These are phyloP conservation scores for Cebus imitator DNA, from an alignment of 2,113 vertebrate species.

Conservation along the genomic window DNA sequence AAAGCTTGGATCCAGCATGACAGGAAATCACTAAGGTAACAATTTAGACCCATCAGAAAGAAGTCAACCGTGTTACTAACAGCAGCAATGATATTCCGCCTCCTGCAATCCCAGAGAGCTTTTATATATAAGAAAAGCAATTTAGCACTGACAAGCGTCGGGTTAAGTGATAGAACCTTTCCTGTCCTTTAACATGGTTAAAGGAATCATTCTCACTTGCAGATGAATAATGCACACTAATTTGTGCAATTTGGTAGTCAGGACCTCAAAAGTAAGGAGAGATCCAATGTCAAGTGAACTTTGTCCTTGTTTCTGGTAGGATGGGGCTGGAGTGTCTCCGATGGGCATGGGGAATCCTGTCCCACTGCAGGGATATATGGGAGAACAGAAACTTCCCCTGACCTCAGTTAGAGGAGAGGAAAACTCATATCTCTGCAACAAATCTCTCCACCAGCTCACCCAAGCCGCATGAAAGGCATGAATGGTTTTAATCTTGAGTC, in stretches of 20 bases:
- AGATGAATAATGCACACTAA: not conserved
- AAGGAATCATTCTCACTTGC: not conserved
- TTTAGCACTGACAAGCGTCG: not conserved
- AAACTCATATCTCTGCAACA: not conserved
- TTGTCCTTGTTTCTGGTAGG: not conserved
- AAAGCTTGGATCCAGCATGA: not conserved
- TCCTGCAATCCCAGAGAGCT: not conserved
- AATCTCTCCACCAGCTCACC: not conserved
- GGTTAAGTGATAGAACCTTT: not conserved
- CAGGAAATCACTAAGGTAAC: not conserved
- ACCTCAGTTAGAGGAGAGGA: not conserved
- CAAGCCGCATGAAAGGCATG: accelerated
- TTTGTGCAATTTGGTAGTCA: not conserved
- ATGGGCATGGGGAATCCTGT: accelerated
- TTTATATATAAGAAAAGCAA: not conserved
- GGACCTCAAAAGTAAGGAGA: not conserved
- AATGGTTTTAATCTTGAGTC: not conserved
- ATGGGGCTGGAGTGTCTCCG: accelerated
- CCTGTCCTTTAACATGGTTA: too few relatives aligned
- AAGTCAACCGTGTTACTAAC: not conserved
- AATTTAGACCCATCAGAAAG: not conserved
- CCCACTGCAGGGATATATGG: not conserved
- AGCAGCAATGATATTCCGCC: not conserved
- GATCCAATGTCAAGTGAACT: not conserved
- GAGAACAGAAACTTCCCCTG: not conserved